Evolutionary conservation across 2,113 vertebrate species (phyloP), one percentile per base, ranked within the genome.

Genomic region (Pangasianodon gigas): DNA sequence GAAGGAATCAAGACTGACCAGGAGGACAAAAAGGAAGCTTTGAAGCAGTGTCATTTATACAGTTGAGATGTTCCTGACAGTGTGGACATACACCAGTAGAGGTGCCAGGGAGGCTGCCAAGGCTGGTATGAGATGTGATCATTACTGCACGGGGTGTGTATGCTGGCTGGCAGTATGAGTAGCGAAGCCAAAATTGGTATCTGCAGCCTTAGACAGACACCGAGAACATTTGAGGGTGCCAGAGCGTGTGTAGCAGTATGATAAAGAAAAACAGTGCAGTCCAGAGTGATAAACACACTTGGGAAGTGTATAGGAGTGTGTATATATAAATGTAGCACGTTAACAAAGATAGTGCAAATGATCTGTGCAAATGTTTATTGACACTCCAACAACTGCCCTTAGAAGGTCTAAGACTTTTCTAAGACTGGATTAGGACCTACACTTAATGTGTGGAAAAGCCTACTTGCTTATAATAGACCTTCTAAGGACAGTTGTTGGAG

Each of bases 251-350:
- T 18, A 79, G 1, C 44, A 29, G 16, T 1, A 6, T 79, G 88
- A 89, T 85, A 89, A 85, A 74, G 77, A 29, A 77, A 62, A 32
- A n/a, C 13, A 0, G n/a, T 48, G 48, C 41, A 52, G n/a, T 24
- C 71, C 19, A 79, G 44, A 54, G n/a, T 75, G 83, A 89, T 85
- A 89, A 85, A 60, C 69, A 85, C 54, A 24, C 26, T 54, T 16
- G 11, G 3, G 21, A 9, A 48, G 56, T 62, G 56, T 79, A 21
- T 32, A 7, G 1, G 24, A 9, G 18, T 37, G 44, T 26, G 84
- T 87, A 44, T 84, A 32, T 84, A 56, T 65, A 60, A 41, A 26
- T 41, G 46, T 86, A 48, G n/a, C 21, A 37, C 6, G 19, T 41
- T 65, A 29, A 82, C 18, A 9, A 13, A 79, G 24, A 26, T 86